A percentile compares a stretch with the other conserved stretches of the same genome.
Evolutionary conservation across 2,888 invertebrate species (phyloP).

Genomic region (Rhogogaster chlorosoma): DNA sequence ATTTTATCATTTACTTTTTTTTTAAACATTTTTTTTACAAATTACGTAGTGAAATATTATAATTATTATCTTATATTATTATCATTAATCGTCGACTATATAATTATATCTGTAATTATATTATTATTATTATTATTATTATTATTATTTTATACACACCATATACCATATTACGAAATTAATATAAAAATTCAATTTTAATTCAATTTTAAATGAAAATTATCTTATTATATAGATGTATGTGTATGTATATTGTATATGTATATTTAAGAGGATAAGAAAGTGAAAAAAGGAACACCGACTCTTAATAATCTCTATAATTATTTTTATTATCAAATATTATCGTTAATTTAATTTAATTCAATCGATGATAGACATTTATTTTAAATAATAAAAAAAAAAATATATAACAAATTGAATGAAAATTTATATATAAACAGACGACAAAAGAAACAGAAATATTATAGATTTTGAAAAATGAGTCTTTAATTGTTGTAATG

Average conservation of each 20-base stretch:
- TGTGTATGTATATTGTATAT: not conserved
- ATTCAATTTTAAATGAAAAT: not conserved
- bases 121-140: not conserved
- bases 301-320: not conserved
- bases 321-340: not conserved
- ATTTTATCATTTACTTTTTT: not conserved
- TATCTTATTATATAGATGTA: not conserved
- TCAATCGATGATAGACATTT: not conserved
- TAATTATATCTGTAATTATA: not conserved
- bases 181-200: not conserved
- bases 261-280: not conserved
- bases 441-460: not conserved
- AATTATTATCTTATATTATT: not conserved
- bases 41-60: slow-evolving; percentile 19
- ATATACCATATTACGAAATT: not conserved
- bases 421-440: not conserved
- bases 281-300: not conserved
- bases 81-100: not conserved
- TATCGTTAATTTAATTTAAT: not conserved
- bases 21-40: not conserved
- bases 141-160: not conserved
- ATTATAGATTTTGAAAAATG: not conserved
- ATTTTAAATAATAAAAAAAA: too few species aligned
- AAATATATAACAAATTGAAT: too few species aligned
- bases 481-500: too few species aligned